A percentile compares a stretch with the other conserved stretches of the same genome.
Conservation (phyloP, 2,888 invertebrate species). For the Quadroppia sp. region DNA sequence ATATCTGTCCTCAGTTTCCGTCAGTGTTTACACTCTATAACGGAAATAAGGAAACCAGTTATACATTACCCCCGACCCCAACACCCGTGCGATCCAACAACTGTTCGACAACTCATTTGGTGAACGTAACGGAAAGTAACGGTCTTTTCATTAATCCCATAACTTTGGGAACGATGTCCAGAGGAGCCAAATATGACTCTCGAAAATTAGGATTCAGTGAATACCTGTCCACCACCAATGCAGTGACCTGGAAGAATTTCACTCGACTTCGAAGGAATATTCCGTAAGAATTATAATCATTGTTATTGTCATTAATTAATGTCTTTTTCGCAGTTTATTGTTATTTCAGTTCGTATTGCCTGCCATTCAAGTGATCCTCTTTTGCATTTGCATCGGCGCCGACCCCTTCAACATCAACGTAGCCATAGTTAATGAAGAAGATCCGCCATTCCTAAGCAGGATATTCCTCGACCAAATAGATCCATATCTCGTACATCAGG, state of each 20-base stretch:
- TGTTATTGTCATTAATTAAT: neutral
- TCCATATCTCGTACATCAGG: constrained; percentile 60
- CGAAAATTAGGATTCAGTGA: constrained; percentile 8
- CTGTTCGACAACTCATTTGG: constrained; percentile 38
- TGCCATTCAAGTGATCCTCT: constrained; percentile 54
- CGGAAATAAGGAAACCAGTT: constrained; percentile 38
- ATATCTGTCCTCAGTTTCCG: constrained; percentile 32
- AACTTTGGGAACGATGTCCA: constrained; percentile 14
- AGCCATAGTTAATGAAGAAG: constrained; percentile 54
- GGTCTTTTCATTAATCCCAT: constrained; percentile 15
- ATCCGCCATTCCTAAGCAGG: constrained; percentile 41
- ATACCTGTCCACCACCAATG: constrained; percentile 40
- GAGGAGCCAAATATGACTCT: constrained; percentile 23
- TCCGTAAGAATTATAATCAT: constrained; percentile 37
- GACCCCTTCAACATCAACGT: constrained; percentile 51
- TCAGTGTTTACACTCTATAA: constrained; percentile 43
- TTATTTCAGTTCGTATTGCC: constrained; percentile 55
- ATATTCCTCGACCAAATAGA: constrained; percentile 64
- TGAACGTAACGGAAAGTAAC: constrained; percentile 29
- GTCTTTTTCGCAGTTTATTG: constrained; percentile 50
- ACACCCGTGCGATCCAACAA: constrained; percentile 7
- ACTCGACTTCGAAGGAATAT: constrained; percentile 49
- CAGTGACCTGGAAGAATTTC: constrained; percentile 50
- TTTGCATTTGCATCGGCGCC: constrained; percentile 54
- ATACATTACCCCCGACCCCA: constrained; percentile 37